Conservation (phyloP, 2,888 invertebrate genomes). For the Pandemis heparana region DNA sequence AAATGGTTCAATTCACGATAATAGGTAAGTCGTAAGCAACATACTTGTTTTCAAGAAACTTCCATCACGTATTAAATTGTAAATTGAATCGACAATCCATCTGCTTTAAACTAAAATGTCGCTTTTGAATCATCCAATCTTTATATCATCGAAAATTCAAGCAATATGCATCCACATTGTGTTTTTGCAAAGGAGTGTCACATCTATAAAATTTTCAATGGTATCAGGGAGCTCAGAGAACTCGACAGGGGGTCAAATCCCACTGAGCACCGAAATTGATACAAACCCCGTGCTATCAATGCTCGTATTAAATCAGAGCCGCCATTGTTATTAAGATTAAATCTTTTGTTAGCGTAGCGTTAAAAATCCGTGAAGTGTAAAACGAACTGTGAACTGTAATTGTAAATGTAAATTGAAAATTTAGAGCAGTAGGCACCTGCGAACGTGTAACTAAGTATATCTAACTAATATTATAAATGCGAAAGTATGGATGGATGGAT, state of each 20-base stretch:
- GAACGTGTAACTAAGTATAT: no score
- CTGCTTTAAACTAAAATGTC: no score
- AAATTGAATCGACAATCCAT: no score
- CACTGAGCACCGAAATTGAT: constrained; percentile 77
- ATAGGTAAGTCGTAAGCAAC: no score
- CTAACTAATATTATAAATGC: no score
- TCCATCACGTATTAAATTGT: no score
- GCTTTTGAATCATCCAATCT: no score
- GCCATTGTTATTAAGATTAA: constrained; percentile 50
- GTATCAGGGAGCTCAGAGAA: constrained; percentile 53
- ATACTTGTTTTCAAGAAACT: no score
- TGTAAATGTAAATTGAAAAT: constrained; percentile 4
- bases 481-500: no score
- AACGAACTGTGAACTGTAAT: constrained; percentile 12
- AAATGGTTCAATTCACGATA: no score
- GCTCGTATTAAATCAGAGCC: constrained; percentile 60
- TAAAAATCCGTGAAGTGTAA: constrained; percentile 36
- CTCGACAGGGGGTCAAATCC: constrained; percentile 70
- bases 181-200: constrained; percentile 14
- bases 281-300: constrained; percentile 73
- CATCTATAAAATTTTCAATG: constrained; percentile 41
- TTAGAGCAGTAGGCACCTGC: not conserved
- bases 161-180: not conserved
- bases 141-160: not conserved
- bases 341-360: constrained; percentile 25